Percentiles rank a stretch among this genome's conserved stretches.
Conservation (phyloP, 2,888 invertebrate genomes). For the Athalia circularis region DNA sequence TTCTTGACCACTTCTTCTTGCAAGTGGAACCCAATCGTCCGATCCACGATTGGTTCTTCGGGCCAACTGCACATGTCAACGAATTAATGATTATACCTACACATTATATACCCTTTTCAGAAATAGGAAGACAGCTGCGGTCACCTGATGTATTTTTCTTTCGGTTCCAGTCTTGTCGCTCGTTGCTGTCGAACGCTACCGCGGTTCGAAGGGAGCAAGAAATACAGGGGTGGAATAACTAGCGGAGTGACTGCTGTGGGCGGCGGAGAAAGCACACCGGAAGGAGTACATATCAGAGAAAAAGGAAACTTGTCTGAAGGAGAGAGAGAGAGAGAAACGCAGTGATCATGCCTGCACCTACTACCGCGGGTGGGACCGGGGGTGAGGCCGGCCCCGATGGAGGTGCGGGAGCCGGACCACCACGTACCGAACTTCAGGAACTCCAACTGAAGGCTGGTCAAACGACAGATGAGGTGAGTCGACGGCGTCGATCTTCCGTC, state of each 20-base stretch:
- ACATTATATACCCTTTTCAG: too few species aligned
- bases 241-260: too few species aligned
- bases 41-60: too few species aligned
- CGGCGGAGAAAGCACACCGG: too few species aligned
- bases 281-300: neutral
- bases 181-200: too few species aligned
- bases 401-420: conserved; percentile 81
- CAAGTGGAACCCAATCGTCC: neutral
- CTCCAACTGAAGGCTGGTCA: conserved; percentile 89
- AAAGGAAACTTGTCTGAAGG: neutral
- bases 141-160: neutral
- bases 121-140: neutral
- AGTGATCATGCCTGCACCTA: conserved; percentile 72
- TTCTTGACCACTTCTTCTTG: neutral
- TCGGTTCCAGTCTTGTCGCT: too few species aligned
- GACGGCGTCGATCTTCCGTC: neutral
- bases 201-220: too few species aligned
- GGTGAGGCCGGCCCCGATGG: conserved; percentile 54
- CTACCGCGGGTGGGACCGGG: conserved; percentile 78
- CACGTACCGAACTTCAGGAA: conserved; percentile 92
- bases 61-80: too few species aligned
- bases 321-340: neutral
- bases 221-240: too few species aligned
- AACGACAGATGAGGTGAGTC: conserved; percentile 91
- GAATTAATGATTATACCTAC: too few species aligned